A percentile compares a stretch with the other conserved stretches of the same genome.
These are phyloP conservation scores for Zapus hudsonius DNA, from an alignment of 2,113 vertebrate genomes.

Conservation along the genomic window DNA sequence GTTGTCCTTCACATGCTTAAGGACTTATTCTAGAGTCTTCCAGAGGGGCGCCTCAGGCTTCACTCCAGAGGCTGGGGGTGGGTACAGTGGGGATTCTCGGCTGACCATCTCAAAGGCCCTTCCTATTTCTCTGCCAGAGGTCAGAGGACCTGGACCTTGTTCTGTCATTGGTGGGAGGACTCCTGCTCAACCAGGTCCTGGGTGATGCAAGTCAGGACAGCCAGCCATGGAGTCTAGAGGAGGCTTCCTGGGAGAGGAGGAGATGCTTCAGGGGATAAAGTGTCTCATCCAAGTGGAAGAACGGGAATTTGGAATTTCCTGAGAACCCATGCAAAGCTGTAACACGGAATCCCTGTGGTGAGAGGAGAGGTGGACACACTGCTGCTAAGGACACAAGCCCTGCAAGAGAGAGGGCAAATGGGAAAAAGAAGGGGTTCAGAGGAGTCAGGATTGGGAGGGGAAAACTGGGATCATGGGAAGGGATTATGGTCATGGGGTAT, in stretches of 20 bases:
- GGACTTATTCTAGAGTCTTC: not conserved
- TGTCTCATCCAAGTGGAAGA: too few relatives aligned
- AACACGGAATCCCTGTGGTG: too few relatives aligned
- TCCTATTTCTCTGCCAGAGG: not conserved
- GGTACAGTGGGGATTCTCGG: not conserved
- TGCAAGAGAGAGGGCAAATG: too few relatives aligned
- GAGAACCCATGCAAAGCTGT: too few relatives aligned
- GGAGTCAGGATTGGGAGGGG: too few relatives aligned
- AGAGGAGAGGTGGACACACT: too few relatives aligned
- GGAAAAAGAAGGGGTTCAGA: too few relatives aligned
- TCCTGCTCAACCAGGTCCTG: not conserved
- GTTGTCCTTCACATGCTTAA: not conserved
- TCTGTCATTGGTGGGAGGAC: not conserved
- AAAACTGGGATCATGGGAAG: too few relatives aligned
- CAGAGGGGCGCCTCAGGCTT: not conserved
- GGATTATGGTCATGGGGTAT: too few relatives aligned
- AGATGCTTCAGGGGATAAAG: too few relatives aligned
- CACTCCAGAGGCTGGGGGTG: not conserved
- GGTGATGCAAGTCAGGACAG: not conserved
- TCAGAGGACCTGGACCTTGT: not conserved
- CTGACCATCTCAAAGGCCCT: not conserved
- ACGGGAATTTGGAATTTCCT: too few relatives aligned
- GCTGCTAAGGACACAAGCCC: too few relatives aligned
- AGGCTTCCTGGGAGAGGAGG: accelerated
- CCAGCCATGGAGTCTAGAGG: not conserved